Percentiles rank a stretch among this genome's conserved stretches.
These are phyloP conservation scores for Prionace glauca DNA, from an alignment of 2,797 vertebrate species.

Conservation along the genomic window DNA sequence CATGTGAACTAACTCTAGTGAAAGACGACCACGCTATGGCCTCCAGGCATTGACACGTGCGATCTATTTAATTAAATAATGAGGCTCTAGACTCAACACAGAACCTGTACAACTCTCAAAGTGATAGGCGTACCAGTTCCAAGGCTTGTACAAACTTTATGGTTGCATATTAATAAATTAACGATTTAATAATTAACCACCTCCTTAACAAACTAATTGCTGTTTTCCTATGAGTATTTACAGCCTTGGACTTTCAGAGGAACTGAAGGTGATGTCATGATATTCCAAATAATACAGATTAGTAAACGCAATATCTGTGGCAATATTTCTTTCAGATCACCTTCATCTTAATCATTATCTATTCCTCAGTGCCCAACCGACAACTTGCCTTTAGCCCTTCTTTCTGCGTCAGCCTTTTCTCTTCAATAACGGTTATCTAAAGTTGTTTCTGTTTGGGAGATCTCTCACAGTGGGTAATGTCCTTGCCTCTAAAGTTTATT, in stretches of 20 bases:
- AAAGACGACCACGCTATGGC: neutral
- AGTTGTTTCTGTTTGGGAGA: neutral
- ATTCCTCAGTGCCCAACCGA: neutral
- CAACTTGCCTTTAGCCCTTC: neutral
- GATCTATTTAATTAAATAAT: neutral
- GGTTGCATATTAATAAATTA: neutral
- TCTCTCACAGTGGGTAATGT: too few relatives aligned
- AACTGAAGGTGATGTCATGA: neutral
- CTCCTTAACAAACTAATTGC: slow-evolving; percentile 6
- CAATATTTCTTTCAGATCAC: neutral
- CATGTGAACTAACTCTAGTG: neutral
- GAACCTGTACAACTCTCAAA: neutral
- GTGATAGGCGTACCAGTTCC: neutral
- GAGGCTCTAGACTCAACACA: neutral
- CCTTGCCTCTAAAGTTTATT: too few relatives aligned
- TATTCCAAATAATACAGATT: neutral
- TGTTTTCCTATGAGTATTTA: neutral
- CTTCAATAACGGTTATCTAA: neutral
- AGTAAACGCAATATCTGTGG: neutral
- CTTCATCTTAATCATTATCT: neutral
- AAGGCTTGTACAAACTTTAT: neutral
- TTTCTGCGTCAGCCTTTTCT: neutral
- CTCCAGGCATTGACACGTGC: neutral
- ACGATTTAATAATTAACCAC: neutral
- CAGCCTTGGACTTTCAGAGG: neutral